Base-by-base conservation (phyloP, 2,888 invertebrate genomes). In the Lasioglossum marginatum region DNA sequence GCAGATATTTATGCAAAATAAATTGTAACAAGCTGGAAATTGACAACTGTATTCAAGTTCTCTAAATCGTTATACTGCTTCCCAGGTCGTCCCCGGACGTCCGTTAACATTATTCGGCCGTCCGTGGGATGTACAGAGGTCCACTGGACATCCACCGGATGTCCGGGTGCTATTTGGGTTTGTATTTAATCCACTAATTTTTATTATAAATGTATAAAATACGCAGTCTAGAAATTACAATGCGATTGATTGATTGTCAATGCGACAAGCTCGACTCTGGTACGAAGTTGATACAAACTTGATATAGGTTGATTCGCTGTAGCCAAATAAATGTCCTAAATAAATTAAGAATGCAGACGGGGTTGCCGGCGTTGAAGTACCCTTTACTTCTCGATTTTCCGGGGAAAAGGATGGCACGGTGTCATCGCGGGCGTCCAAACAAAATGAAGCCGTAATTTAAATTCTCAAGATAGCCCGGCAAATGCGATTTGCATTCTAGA, bases 401-500 rank as follows among this genome's bases (percentile, higher is more conserved):
- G 63, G 0, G 19, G 23, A 43, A n/a, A 43, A n/a, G 12, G 72
- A 68, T 16, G 52, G 16, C 52, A 27, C 27, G 27, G 73, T 73
- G 66, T 70, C 45, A 57, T 77, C 77, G 68, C 74, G 1, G 34
- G 27, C 48, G 16, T 31, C 23, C 31, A 60, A 82, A 85, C 75
- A 66, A 82, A 77, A 74, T 52, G 75, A 72, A 82, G 27, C 37
- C 48, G 82, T 86, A 80, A 87, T 80, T 87, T 82, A 85, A 85
- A 85, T 85, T 86, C 79, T 71, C 34, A 23, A 82, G 79, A 79
- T 63, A 68, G 43, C 37, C 10, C 4, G 40, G 52, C 75, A 34
- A 48, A 68, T 40, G 27, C 76, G 66, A 84, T 81, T 77, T 77
- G 73, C 70, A 82, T 79, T 81, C 78, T 57, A 31, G 37, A 43